Base-by-base conservation (phyloP, 2,888 invertebrate species). In the Cheilosia variabilis region DNA sequence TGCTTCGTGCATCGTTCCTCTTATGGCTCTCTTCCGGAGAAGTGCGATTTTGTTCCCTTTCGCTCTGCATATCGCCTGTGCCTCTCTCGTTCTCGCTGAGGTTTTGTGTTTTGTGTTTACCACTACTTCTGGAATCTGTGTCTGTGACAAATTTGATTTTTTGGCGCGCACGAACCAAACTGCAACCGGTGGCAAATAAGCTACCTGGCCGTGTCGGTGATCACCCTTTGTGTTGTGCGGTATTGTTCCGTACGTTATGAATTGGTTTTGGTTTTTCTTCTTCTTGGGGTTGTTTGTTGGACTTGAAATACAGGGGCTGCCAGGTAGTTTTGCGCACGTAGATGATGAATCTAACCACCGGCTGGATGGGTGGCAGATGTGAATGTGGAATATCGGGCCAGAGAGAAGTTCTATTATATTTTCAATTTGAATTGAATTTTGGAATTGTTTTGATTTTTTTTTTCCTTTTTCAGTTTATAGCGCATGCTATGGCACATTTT, bases 311-410 rank as follows among this genome's bases (percentile, higher is more conserved):
- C 34, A 77, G 78, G 87, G 82, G 87, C 69, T 78, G 78, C 87
- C 82, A 87, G 87, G 87, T 87, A 87, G 87, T 68, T 82, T 82
- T 68, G 86, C 82, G 62, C 65, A 58, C 63, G 79, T 63, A 53
- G 62, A 83, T 78, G 69, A 78, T 80, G 76, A 81, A 82, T 87
- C 76, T 58, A 87, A 87, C 82, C 87, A 87, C 87, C 82, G 82
- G 80, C 77, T 82, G 87, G 73, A 78, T 87, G 87, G 87, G 86
- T 81, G 86, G 86, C 87, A 87, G 87, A 87, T 87, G 87, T 82
- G 71, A 43, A 41, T 66, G 31, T 53, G 19, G 34, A 10, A 41
- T 43, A 22, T 15, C 47, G 57, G 19, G 66, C 15, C 34, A 53
- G 34, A n/a, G 58, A 66, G 86, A 57, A 72, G 60, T 72, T 72